These are phyloP conservation scores for Cryptocephalus moraei DNA, from an alignment of 2,888 invertebrate species.

Conservation along the genomic window DNA sequence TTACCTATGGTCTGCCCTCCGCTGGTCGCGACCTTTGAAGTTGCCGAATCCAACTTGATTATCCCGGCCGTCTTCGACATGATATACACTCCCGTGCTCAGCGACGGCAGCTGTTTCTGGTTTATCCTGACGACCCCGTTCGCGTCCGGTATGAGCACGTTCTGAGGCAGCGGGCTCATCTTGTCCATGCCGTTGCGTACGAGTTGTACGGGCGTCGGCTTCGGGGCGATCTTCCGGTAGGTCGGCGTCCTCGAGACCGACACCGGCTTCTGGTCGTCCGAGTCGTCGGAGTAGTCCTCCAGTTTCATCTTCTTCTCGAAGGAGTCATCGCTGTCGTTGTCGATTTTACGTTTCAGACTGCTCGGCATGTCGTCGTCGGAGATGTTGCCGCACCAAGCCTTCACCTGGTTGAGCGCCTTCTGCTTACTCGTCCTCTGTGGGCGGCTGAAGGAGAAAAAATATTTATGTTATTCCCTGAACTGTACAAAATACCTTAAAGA, in stretches of 20 bases:
- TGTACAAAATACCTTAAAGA: too few species aligned
- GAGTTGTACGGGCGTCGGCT: constrained; percentile 8
- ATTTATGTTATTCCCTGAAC: neutral
- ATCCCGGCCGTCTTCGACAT: constrained; percentile 69
- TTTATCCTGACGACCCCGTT: constrained; percentile 67
- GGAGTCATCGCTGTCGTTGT: constrained; percentile 31
- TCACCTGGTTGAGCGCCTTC: constrained; percentile 72
- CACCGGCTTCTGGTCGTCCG: constrained; percentile 13
- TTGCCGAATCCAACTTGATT: constrained; percentile 55
- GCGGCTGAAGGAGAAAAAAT: constrained; percentile 42
- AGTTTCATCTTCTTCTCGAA: constrained; percentile 34
- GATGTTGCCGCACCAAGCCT: constrained; percentile 70
- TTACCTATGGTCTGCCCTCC: constrained; percentile 30
- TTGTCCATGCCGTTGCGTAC: constrained; percentile 23
- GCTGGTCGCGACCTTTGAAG: constrained; percentile 32
- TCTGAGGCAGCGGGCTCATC: constrained; percentile 23
- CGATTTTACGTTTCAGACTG: constrained; percentile 18
- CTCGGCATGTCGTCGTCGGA: constrained; percentile 40
- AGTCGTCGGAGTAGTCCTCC: constrained; percentile 32
- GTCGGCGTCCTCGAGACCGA: neutral
- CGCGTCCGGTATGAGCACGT: constrained; percentile 42
- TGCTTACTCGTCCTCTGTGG: constrained; percentile 70
- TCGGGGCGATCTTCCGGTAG: constrained; percentile 11
- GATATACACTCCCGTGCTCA: constrained; percentile 58
- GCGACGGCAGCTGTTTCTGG: constrained; percentile 58